Percentiles rank a stretch among this genome's conserved stretches.
These are phyloP conservation scores for Bryconaethiops microstoma DNA, from an alignment of 2,797 vertebrate species.

Conservation along the genomic window DNA sequence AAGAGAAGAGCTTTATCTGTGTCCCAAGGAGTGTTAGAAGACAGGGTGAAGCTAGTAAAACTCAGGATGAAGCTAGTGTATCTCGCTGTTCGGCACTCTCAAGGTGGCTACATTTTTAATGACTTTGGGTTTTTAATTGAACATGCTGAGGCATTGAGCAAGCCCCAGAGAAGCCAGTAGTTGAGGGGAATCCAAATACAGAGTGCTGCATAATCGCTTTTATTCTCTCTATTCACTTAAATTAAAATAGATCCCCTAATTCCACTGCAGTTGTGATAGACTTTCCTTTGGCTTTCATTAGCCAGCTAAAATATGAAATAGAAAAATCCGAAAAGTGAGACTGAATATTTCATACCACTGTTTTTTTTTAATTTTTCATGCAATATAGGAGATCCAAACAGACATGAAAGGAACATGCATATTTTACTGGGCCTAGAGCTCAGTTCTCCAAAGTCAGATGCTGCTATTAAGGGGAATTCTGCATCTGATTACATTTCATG, in stretches of 20 bases:
- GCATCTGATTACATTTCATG: slow-evolving; percentile 60
- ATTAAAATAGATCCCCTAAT: slow-evolving; percentile 51
- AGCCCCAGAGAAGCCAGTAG: slow-evolving; percentile 57
- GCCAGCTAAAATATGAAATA: not conserved
- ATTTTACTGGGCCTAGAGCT: slow-evolving; percentile 6
- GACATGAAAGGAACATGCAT: slow-evolving; percentile 39
- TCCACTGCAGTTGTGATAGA: slow-evolving; percentile 35
- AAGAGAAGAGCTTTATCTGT: slow-evolving; percentile 26
- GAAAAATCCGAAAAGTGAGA: slow-evolving; percentile 2
- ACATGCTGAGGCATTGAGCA: slow-evolving; percentile 61
- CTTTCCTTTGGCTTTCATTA: slow-evolving; percentile 16
- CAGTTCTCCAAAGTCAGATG: slow-evolving; percentile 34
- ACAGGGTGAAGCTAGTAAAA: slow-evolving; percentile 44
- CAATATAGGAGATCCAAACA: slow-evolving; percentile 58
- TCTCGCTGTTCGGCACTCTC: slow-evolving; percentile 29
- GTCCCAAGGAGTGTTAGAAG: slow-evolving; percentile 47
- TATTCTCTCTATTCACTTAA: slow-evolving; percentile 36
- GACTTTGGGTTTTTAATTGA: slow-evolving; percentile 66
- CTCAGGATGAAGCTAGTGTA: slow-evolving; percentile 48
- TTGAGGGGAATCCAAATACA: slow-evolving; percentile 53
- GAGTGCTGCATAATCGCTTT: slow-evolving; percentile 50
- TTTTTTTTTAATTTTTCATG: slow-evolving; percentile 47
- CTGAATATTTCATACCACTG: slow-evolving; percentile 38
- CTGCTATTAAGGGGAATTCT: slow-evolving; percentile 46
- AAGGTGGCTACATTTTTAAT: slow-evolving; percentile 67